Evolutionary conservation across 2,797 vertebrate species (phyloP), one percentile per base, ranked within the genome.

Genomic region (Lacerta bilineata): DNA sequence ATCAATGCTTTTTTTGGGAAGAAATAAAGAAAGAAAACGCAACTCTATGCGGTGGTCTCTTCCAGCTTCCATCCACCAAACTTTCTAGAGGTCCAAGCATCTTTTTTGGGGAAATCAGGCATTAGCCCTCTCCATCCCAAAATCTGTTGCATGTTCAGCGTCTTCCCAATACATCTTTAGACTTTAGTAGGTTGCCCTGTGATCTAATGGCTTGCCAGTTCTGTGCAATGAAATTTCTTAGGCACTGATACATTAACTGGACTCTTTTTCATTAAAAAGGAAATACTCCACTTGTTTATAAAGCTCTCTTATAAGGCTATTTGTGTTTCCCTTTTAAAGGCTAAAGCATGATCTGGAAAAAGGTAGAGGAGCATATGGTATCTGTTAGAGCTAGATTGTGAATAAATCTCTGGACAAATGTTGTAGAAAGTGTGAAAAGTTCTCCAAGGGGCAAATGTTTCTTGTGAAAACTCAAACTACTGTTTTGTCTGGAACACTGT

Each of bases 251-350:
- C 91, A 88, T 84, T 95, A 87, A 46, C 95, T 92, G 93, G 93
- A 95, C 91, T 94, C 91, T 87, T 72, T 91, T 93, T 90, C 41
- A 84, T 90, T 91, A 87, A 93, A 95, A 96, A 96, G 94, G 95
- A 95, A 96, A 2, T 97, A 97, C 97, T 97, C 97, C 97, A 97
- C 97, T 97, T 95, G 91, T 94, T 94, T 96, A 97, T 97, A 97
- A 97, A 97, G 97, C 97, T 97, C 97, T 97, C 95, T 97, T 97
- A 97, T 97, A 97, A 97, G 97, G 97, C 96, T 96, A 59, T 91
- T 92, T 95, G 83, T 71, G 79, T 93, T 86, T 95, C 91, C 91
- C 92, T 94, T n/a, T 61, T 91, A 94, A 94, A 93, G 93, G 90
- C 90, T 92, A 91, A 90, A 92, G 91, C 89, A 55, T 93, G 85